Evolutionary conservation across 2,113 vertebrate species (phyloP), one percentile per base, ranked within the genome.

Genomic region (Ptyas mucosa): DNA sequence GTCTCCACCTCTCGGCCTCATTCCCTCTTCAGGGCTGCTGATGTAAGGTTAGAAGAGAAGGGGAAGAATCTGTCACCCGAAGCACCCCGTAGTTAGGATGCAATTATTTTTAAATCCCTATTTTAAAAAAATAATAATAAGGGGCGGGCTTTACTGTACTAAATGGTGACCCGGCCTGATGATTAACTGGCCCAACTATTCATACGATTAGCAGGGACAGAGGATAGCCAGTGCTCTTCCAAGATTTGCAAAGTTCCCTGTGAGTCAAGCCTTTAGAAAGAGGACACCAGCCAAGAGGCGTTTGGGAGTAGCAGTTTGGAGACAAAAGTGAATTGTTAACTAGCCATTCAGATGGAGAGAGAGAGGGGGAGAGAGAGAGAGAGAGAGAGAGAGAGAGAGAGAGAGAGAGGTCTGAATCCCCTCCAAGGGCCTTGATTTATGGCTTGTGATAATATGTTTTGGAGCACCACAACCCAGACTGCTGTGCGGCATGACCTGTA

Each of bases 361-460:
- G 95, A 24, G 8, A 26, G 57, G 95, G 91, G 96, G 95, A 95
- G 91, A 96, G 89, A 58, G 23, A 23, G 21, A 95, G 91, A 96
- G 95, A 24, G 8, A 26, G 57, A 95, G 91, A 96, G 95, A 95
- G 91, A 96, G 89, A 58, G 23, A 23, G 21, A 95, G 91, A 96
- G 95, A 95, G 91, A 97, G 90, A 95, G 91, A 97, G 90, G 85
- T 64, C 92, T 64, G 94, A 55, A 89, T 95, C 95, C 94, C 94
- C 87, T 95, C 92, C 94, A 95, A 96, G 95, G 91, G 93, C 88
- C 95, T 95, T 98, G 98, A 98, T 98, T 98, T 98, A 98, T 97
- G 97, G 95, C 97, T 97, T 58, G 96, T 94, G 96, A 98, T 98
- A 97, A 97, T 96, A 93, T 57, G 94, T 93, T 95, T 89, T 97